Evolutionary conservation across 2,113 vertebrate species (phyloP).

Genomic region (Entelurus aequoreus): DNA sequence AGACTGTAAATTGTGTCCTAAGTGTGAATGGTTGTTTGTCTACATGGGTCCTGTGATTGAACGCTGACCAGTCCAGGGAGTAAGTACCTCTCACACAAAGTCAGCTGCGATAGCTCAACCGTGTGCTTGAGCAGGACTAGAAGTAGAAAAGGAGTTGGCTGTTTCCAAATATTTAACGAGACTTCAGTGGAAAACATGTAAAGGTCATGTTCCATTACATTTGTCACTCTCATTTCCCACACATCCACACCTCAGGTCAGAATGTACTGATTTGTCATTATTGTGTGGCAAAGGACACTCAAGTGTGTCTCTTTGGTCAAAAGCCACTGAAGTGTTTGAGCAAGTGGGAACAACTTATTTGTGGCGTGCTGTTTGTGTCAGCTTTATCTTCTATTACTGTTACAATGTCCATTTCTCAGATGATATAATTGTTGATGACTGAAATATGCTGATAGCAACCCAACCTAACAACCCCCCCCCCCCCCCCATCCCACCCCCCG

Average conservation of each 20-base stretch:
- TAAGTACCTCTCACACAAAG: too few relatives aligned
- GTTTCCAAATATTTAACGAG: not conserved
- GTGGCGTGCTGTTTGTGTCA: not conserved
- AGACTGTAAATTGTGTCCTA: too few relatives aligned
- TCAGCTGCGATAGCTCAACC: too few relatives aligned
- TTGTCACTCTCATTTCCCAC: not conserved
- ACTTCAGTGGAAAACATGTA: not conserved
- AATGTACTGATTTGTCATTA: conserved; percentile 1
- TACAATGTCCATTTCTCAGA: too few relatives aligned
- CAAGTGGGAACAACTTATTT: not conserved
- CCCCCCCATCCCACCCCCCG: too few relatives aligned
- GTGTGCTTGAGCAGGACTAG: too few relatives aligned
- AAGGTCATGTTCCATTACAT: not conserved
- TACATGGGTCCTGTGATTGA: too few relatives aligned
- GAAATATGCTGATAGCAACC: too few relatives aligned
- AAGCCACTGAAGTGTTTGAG: conserved; percentile 5
- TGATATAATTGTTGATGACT: too few relatives aligned
- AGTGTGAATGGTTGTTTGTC: too few relatives aligned
- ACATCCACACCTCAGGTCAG: conserved; percentile 7
- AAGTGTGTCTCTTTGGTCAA: not conserved
- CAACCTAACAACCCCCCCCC: too few relatives aligned
- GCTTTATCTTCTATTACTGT: not conserved
- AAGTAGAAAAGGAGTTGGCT: not conserved
- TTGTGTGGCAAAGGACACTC: conserved; percentile 4
- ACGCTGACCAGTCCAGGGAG: too few relatives aligned